A percentile compares a stretch with the other conserved stretches of the same genome.
Conservation (phyloP, 2,888 invertebrate genomes). For the Pseudococcus viburni region DNA sequence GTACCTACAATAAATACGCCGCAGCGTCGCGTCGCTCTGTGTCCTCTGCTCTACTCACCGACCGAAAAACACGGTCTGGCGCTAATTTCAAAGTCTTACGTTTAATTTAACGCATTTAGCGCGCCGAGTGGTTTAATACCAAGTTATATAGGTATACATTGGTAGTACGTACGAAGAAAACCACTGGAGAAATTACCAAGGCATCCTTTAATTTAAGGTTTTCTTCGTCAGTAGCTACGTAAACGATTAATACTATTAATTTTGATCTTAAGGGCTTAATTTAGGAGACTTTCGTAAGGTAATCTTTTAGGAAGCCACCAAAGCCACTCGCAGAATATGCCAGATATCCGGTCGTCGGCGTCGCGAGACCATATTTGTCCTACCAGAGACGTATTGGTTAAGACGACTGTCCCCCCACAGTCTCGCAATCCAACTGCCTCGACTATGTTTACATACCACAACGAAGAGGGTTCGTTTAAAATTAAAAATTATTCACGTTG, state of each 20-base stretch:
- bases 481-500: constrained; percentile 28
- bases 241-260: constrained; percentile 57
- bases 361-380: constrained; percentile 25
- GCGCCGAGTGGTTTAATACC: constrained; percentile 2
- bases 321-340: not conserved
- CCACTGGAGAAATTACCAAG: constrained; percentile 48
- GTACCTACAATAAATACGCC: no score
- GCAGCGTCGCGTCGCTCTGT: no score
- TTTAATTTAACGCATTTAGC: constrained; percentile 51
- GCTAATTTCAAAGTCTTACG: constrained; percentile 32
- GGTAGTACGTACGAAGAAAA: constrained; percentile 1
- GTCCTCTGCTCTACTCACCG: not conserved
- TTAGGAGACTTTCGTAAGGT: constrained; percentile 38
- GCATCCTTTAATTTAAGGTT: constrained; percentile 51
- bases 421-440: not conserved
- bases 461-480: not conserved
- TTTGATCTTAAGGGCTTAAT: constrained; percentile 55
- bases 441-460: constrained; percentile 22
- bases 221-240: constrained; percentile 50
- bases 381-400: not conserved
- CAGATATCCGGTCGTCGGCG: constrained; percentile 32
- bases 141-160: not conserved
- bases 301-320: constrained; percentile 39
- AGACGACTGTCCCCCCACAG: not conserved
- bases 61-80: constrained; percentile 30